These are phyloP conservation scores for Oncopeltus fasciatus DNA, from an alignment of 1,140 invertebrate genomes.

Conservation along the genomic window DNA sequence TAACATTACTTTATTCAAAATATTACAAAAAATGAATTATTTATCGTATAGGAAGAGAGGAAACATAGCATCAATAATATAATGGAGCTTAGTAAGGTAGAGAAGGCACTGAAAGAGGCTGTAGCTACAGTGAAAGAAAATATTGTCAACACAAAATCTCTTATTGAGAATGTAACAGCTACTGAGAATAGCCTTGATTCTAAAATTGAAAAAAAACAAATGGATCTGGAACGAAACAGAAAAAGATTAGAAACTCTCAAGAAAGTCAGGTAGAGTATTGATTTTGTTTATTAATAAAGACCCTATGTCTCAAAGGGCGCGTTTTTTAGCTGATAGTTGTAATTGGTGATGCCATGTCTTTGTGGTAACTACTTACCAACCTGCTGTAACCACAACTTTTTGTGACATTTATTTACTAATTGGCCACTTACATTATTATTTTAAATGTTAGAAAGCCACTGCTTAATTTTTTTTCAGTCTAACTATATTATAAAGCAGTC, in stretches of 20 bases:
- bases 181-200: constrained; percentile 73
- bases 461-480: too few relatives aligned
- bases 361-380: too few relatives aligned
- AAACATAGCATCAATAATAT: constrained; percentile 52
- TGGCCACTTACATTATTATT: too few relatives aligned
- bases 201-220: constrained; percentile 80
- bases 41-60: constrained; percentile 36
- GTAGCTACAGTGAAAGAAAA: constrained; percentile 51
- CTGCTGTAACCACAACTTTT: background rate
- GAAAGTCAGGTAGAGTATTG: constrained; percentile 60
- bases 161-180: constrained; percentile 70
- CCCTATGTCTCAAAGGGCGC: too few relatives aligned
- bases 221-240: constrained; percentile 81
- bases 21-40: background rate
- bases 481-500: too few relatives aligned
- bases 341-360: too few relatives aligned
- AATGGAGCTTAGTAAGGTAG: constrained; percentile 70
- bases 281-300: background rate
- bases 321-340: too few relatives aligned
- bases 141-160: constrained; percentile 51
- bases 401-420: too few relatives aligned
- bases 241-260: constrained; percentile 84
- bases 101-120: constrained; percentile 52
- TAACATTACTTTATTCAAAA: background rate
- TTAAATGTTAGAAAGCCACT: too few relatives aligned